phyloP scores from a whole-genome alignment of 2,888 invertebrate genomes.

The Drosophila robusta region DNA sequence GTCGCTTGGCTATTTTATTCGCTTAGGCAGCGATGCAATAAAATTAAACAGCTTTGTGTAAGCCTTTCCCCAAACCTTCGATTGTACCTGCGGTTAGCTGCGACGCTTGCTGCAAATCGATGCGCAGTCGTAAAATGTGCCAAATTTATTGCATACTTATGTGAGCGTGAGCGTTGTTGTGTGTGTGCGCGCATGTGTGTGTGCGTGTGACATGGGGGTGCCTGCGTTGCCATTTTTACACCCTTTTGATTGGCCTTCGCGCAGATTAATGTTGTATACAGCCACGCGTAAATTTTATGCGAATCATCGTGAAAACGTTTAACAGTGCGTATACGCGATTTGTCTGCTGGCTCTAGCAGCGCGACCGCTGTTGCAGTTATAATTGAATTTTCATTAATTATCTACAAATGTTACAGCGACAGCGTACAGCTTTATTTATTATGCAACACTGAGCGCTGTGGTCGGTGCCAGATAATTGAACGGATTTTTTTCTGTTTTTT shows the following conservation, averaged over 20 bases:
- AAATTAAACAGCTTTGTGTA: constrained; percentile 63
- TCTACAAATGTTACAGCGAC: background rate
- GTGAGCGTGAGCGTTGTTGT: constrained; percentile 8
- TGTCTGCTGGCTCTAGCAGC: background rate
- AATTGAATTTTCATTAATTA: constrained; percentile 18
- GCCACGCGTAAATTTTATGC: constrained; percentile 45
- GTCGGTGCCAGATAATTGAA: constrained; percentile 16
- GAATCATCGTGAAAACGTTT: constrained; percentile 42
- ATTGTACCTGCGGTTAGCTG: constrained; percentile 62
- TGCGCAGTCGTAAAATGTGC: constrained; percentile 66
- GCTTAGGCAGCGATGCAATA: constrained; percentile 63
- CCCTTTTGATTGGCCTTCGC: constrained; percentile 67
- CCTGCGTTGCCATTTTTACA: constrained; percentile 50
- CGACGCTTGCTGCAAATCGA: constrained; percentile 59
- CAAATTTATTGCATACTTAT: constrained; percentile 77
- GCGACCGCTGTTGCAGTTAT: background rate
- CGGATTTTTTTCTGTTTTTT: constrained; percentile 17
- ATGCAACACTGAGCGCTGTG: constrained; percentile 11
- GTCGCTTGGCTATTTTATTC: constrained; percentile 45
- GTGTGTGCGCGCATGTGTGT: constrained; percentile 14
- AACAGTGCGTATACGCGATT: constrained; percentile 55
- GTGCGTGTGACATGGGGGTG: constrained; percentile 4
- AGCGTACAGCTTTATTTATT: constrained; percentile 4
- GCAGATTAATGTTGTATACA: constrained; percentile 55
- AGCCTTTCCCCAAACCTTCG: constrained; percentile 55